These are phyloP conservation scores for Sarcophaga subvicina DNA, from an alignment of 2,888 invertebrate species.

Conservation along the genomic window DNA sequence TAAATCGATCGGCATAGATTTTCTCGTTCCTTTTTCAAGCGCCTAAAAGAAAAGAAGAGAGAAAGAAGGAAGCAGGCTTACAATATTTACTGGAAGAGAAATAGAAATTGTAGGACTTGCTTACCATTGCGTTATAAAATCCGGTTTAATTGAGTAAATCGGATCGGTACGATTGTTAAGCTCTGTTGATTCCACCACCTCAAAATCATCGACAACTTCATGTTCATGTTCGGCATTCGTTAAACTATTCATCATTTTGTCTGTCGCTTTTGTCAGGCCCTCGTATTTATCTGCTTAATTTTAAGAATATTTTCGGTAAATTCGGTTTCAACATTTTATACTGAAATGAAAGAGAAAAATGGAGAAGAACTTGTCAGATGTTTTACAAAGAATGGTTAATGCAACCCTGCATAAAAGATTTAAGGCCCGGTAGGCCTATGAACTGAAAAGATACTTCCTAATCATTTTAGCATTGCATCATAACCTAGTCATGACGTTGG, in stretches of 20 bases:
- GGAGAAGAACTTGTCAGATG: too few relatives aligned
- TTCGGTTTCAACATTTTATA: background rate
- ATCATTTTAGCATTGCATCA: too few relatives aligned
- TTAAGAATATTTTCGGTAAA: background rate
- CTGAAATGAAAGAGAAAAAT: conserved; percentile 17
- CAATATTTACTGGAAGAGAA: background rate
- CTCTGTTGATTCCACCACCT: conserved; percentile 80
- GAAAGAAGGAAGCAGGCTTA: background rate
- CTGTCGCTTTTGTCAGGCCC: background rate
- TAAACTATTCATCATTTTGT: conserved; percentile 68
- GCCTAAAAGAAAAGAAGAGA: conserved; percentile 83
- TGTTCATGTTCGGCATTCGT: conserved; percentile 58
- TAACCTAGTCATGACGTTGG: too few relatives aligned
- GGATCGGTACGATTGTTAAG: conserved; percentile 86
- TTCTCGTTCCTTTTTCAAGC: conserved; percentile 88
- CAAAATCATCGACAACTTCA: conserved; percentile 78
- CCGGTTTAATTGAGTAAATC: conserved; percentile 89
- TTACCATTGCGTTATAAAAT: conserved; percentile 90
- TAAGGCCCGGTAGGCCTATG: too few relatives aligned
- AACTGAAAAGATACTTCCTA: too few relatives aligned
- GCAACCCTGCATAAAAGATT: too few relatives aligned
- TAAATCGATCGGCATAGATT: conserved; percentile 87
- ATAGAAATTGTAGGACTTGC: background rate
- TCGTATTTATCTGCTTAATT: background rate
- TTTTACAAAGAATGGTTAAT: too few relatives aligned